Base-by-base conservation (phyloP, 2,797 vertebrate genomes). In the Lemur catta region DNA sequence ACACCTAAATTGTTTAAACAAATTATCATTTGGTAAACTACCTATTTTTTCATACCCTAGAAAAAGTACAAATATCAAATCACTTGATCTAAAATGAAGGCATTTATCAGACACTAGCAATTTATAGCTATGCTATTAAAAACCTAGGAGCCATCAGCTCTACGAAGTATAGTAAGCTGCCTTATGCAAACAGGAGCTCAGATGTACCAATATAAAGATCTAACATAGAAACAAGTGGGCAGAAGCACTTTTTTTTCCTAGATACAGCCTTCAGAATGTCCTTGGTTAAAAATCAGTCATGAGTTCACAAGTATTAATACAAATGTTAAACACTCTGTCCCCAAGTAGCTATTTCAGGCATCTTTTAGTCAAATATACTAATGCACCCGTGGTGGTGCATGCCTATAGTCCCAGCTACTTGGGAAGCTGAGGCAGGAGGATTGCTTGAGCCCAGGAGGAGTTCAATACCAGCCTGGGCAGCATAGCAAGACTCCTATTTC, bases 1-100 rank as follows among this genome's bases (percentile, higher is more conserved):
- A 99, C 99, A 92, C 99, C 99, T 99, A 89, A 41, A 87, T 41
- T 33, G 24, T 59, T 90, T 72, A 91, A 89, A 90, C 48, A 96
- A 76, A 75, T 59, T 26, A 24, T 46, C 48, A 75, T n/a, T 92
- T 76, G 93, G 63, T 57, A 76, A 28, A 55, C 71, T 6, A 4
- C 1, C 14, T 20, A 18, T 4, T 11, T 92, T 84, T 48, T 80
- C 30, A 65, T 81, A 46, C 38, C 50, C 35, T 71, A 24, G 84
- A 80, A 81, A 30, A 5, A n/a, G 24, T 30, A 48, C 43, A 82
- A 79, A 93, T 46, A 11, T 35, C 63, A 82, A 86, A 33, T 46
- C n/a, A 82, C 15, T 78, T 57, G 14, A 46, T 22, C 33, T 55
- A 50, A 67, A 81, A 80, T 24, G 14, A 87, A 89, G 63, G 52